A percentile compares a stretch with the other conserved stretches of the same genome.
Conservation (phyloP, 1,140 invertebrate genomes). For the Sycobia sp. region DNA sequence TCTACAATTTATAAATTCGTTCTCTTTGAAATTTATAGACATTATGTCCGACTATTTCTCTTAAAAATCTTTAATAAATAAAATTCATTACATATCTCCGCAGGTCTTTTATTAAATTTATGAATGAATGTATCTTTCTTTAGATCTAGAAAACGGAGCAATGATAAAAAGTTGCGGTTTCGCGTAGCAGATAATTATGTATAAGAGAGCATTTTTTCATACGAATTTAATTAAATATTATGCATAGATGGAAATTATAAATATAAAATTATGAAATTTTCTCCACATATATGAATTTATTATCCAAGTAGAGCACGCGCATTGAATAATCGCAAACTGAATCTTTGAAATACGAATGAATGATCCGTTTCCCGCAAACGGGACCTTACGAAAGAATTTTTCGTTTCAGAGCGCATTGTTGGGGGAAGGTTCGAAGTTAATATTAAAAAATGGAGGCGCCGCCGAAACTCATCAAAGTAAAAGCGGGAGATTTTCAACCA, state of each 20-base stretch:
- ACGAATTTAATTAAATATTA: too few relatives aligned
- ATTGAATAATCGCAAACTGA: background rate
- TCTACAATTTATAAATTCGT: too few relatives aligned
- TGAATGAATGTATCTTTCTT: background rate
- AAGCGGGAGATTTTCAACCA: slow-evolving; percentile 47
- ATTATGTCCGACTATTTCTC: too few relatives aligned
- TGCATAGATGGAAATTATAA: too few relatives aligned
- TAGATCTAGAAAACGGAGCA: background rate
- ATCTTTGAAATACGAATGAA: background rate
- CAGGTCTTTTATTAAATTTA: background rate
- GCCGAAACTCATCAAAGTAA: slow-evolving; percentile 43
- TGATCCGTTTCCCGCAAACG: background rate
- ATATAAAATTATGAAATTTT: too few relatives aligned
- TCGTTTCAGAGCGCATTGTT: background rate
- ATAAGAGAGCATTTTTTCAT: too few relatives aligned
- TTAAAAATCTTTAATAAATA: background rate
- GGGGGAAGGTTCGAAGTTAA: background rate
- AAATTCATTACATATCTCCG: background rate
- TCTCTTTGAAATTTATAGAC: too few relatives aligned
- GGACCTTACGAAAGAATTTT: background rate
- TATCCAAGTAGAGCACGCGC: background rate
- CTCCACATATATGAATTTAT: too few relatives aligned
- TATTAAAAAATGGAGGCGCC: slow-evolving; percentile 38
- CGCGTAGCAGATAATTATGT: too few relatives aligned
- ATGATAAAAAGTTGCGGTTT: too few relatives aligned